Conservation (phyloP, 2,797 vertebrate species). For the Simalia tracyae region DNA sequence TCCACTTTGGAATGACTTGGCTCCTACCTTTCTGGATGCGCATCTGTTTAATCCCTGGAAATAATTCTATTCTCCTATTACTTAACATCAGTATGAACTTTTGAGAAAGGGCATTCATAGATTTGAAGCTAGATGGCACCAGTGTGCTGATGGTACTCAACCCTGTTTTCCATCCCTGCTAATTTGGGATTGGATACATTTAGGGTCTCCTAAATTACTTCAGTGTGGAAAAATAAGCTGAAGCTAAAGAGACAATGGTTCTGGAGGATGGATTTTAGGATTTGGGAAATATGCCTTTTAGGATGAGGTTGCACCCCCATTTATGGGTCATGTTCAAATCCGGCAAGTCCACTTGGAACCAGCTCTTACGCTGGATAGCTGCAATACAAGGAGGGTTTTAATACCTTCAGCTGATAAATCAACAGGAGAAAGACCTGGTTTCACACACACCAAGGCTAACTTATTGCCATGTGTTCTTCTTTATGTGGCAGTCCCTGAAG, state of each 20-base stretch:
- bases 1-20: not conserved
- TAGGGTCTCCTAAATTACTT: not conserved
- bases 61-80: not conserved
- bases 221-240: not conserved
- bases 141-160: not conserved
- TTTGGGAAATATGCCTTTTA: not conserved
- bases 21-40: not conserved
- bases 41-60: not conserved
- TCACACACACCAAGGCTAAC: not conserved
- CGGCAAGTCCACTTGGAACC: not conserved
- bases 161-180: not conserved
- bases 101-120: not conserved
- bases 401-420: not conserved
- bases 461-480: not conserved
- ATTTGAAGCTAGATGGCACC: not conserved
- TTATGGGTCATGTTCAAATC: not conserved
- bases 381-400: not conserved
- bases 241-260: not conserved
- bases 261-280: not conserved
- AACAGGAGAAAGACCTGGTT: not conserved
- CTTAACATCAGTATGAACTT: not conserved
- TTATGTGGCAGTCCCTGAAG: not conserved
- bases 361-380: not conserved
- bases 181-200: not conserved
- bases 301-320: not conserved